Evolutionary conservation across 1,140 invertebrate species (phyloP).

Genomic region (Scaptomyza montana): DNA sequence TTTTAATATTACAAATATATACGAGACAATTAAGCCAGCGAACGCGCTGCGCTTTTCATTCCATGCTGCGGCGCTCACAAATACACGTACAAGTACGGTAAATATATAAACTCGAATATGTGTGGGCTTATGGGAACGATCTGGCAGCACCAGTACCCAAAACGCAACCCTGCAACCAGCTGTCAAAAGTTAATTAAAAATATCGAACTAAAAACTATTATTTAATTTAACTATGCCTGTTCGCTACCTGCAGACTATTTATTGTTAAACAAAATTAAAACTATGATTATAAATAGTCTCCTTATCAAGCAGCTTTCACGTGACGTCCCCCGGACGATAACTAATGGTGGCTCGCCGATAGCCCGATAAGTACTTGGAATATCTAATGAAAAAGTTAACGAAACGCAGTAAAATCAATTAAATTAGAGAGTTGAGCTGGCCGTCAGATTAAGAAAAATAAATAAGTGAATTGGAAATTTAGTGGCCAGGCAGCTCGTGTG

Average conservation of each 20-base stretch:
- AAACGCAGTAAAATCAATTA: slow-evolving; percentile 72
- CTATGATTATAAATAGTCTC: neutral
- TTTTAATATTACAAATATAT: slow-evolving; percentile 54
- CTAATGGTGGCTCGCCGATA: slow-evolving; percentile 25
- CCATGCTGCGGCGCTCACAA: slow-evolving; percentile 73
- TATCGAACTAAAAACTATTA: neutral
- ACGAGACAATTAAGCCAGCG: slow-evolving; percentile 67
- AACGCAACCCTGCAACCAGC: slow-evolving; percentile 56
- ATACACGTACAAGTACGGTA: slow-evolving; percentile 38
- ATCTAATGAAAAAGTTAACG: slow-evolving; percentile 63
- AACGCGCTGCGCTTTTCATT: slow-evolving; percentile 65
- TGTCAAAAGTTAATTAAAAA: slow-evolving; percentile 1
- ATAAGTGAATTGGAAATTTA: slow-evolving; percentile 1
- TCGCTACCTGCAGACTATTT: neutral
- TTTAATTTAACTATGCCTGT: neutral
- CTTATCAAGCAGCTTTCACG: neutral
- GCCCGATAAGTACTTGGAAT: slow-evolving; percentile 18
- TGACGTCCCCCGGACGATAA: neutral
- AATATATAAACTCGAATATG: slow-evolving; percentile 28
- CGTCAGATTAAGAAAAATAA: slow-evolving; percentile 14
- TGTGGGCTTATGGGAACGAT: slow-evolving; percentile 33
- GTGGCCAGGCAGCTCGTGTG: slow-evolving; percentile 26
- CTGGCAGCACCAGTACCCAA: slow-evolving; percentile 37
- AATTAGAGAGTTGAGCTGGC: slow-evolving; percentile 56
- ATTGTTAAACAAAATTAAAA: neutral